Percentiles rank a stretch among this genome's conserved stretches.
Conservation (phyloP, 1,140 invertebrate genomes). For the Bemisia tabaci region DNA sequence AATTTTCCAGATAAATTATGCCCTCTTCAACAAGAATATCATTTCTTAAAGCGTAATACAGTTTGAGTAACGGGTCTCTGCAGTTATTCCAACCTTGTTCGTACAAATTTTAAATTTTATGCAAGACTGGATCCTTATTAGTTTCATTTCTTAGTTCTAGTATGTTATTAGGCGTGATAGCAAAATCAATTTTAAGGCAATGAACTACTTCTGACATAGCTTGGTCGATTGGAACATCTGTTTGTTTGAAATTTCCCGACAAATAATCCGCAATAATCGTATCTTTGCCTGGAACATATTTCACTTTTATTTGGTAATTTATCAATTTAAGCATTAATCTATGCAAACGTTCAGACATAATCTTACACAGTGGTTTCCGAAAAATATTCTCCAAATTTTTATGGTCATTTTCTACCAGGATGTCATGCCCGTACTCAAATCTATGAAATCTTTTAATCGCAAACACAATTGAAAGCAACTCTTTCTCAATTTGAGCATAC, state of each 20-base stretch:
- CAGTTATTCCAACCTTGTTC: conserved; percentile 11
- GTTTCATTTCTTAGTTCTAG: too few relatives aligned
- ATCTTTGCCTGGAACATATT: conserved; percentile 24
- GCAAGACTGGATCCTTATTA: neutral
- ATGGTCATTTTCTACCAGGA: conserved; percentile 24
- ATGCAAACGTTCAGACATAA: conserved; percentile 25
- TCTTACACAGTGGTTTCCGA: conserved; percentile 12
- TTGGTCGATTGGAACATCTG: conserved; percentile 8
- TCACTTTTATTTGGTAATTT: conserved; percentile 22
- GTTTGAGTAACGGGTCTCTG: conserved; percentile 7
- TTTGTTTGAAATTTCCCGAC: conserved; percentile 15
- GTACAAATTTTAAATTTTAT: conserved; percentile 4
- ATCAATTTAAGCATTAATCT: conserved; percentile 23
- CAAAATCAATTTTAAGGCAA: too few relatives aligned
- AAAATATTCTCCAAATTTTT: conserved; percentile 20
- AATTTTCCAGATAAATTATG: conserved; percentile 11
- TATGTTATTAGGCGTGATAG: too few relatives aligned
- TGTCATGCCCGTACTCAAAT: conserved; percentile 24
- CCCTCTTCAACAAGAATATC: conserved; percentile 21
- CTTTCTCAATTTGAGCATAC: conserved; percentile 18
- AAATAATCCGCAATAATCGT: conserved; percentile 25
- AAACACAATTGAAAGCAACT: conserved; percentile 22
- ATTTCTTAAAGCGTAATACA: conserved; percentile 19
- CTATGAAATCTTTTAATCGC: conserved; percentile 25
- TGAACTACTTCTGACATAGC: neutral